Evolutionary conservation across 2,797 vertebrate species (phyloP).

Genomic region (Sarcoramphus papa): DNA sequence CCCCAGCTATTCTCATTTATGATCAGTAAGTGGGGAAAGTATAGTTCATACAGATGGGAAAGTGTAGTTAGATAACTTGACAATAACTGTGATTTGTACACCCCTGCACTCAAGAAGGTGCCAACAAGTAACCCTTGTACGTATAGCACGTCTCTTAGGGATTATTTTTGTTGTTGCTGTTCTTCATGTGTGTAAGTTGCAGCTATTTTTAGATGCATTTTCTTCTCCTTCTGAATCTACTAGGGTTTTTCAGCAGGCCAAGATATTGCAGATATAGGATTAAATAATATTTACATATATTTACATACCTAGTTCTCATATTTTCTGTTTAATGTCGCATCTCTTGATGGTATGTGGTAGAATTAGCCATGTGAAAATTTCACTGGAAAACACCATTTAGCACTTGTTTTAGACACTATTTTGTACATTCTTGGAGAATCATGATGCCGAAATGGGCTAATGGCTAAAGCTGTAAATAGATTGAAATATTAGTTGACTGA

Average conservation of each 20-base stretch:
- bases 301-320: not conserved
- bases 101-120: not conserved
- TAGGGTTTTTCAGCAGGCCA: not conserved
- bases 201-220: not conserved
- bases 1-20: not conserved
- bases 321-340: not conserved
- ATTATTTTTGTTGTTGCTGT: not conserved
- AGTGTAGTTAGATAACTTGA: not conserved
- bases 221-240: not conserved
- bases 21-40: not conserved
- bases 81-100: not conserved
- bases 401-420: not conserved
- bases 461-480: not conserved
- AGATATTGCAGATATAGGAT: not conserved
- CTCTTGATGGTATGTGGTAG: not conserved
- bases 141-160: not conserved
- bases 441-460: not conserved
- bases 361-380: not conserved
- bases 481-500: not conserved
- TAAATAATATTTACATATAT: not conserved
- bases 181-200: not conserved
- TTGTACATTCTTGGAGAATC: not conserved
- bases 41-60: not conserved
- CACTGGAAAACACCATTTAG: not conserved
- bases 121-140: not conserved